A percentile compares a stretch with the other conserved stretches of the same genome.
These are phyloP conservation scores for Spilogale gracilis DNA, from an alignment of 2,113 vertebrate species.

Conservation along the genomic window DNA sequence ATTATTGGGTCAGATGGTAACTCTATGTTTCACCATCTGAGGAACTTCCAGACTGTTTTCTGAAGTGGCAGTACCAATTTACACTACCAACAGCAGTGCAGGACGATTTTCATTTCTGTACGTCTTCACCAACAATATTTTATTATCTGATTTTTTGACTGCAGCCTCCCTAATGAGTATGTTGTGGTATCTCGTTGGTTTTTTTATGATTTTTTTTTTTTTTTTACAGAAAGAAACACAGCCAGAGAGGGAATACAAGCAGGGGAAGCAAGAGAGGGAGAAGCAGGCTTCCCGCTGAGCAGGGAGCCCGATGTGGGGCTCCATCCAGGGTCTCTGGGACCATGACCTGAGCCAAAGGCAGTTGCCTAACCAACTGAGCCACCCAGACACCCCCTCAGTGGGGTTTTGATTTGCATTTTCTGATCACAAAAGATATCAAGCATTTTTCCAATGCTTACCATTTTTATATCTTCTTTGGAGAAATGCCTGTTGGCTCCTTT, in stretches of 20 bases:
- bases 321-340: too few species aligned
- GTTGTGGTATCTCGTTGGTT: background rate
- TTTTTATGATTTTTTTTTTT: too few species aligned
- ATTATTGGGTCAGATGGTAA: background rate
- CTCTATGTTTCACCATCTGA: background rate
- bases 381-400: background rate
- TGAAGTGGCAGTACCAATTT: background rate
- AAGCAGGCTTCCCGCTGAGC: too few species aligned
- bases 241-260: too few species aligned
- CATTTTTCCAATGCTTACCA: background rate
- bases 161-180: background rate
- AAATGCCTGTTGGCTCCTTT: background rate
- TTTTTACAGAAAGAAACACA: too few species aligned
- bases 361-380: too few species aligned
- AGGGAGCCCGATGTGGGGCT: too few species aligned
- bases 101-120: background rate
- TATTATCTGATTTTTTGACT: background rate
- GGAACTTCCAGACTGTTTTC: background rate
- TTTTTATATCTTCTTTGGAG: background rate
- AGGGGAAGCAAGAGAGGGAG: too few species aligned
- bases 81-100: background rate
- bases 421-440: background rate
- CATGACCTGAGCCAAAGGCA: too few species aligned
- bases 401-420: constrained; percentile 2
- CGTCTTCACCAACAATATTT: background rate